Evolutionary conservation across 2,113 vertebrate species (phyloP), one percentile per base, ranked within the genome.

Genomic region (Pseudois nayaur): DNA sequence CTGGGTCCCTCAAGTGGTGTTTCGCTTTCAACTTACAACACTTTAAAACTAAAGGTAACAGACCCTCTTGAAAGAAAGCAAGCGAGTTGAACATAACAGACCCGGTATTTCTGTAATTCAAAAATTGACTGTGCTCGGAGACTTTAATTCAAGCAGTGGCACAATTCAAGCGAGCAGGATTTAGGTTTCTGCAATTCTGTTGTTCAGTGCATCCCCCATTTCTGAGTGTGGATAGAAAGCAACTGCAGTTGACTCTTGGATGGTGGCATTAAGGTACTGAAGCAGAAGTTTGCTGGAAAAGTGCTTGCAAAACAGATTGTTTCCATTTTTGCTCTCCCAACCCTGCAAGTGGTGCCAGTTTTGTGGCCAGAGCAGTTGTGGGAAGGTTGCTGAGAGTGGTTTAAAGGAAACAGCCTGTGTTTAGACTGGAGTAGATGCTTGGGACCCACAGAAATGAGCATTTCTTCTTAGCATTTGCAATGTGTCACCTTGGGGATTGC

Each of bases 321-420:
- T 97, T 97, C 52, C 90, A 87, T 87, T 96, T 97, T 95, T 94
- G n/a, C 54, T 95, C 27, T 94, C 71, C 14, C 31, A 48, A 57
- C 82, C 59, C 92, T 96, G 82, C 50, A 91, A 95, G 55, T 40
- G 93, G 83, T 15, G 40, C 82, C 55, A 71, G 86, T 93, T 97
- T 87, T 67, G 85, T 64, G 95, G 94, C 91, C 90, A 96, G 59
- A 95, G 33, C 83, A 85, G 83, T 92, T 94, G 89, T 96, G 91
- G 86, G 94, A 79, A 94, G 93, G 96, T 91, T 97, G 86, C 60
- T 95, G 97, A 96, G 91, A 45, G 76, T 83, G 89, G 93, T 90
- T 97, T 96, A 87, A 95, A 95, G 60, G 83, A 96, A 92, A 95
- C 96, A 97, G 98, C 71, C 97, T 96, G 94, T 97, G 96, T 98